Base-by-base conservation (phyloP, 2,888 invertebrate species). In the Trachelus troglodyta region DNA sequence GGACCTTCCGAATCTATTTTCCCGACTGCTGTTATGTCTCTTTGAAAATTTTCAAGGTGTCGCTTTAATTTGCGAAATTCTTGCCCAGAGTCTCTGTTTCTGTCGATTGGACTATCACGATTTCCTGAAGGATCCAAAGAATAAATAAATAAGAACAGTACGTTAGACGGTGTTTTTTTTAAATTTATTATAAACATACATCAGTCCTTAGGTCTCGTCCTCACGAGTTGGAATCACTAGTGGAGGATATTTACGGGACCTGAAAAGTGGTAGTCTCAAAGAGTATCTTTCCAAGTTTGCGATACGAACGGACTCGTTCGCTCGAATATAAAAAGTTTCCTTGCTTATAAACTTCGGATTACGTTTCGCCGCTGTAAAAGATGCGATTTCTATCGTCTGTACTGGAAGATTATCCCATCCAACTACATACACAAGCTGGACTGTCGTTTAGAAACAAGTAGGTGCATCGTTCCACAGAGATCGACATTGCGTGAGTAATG, bases 241-340 rank as follows among this genome's bases (percentile, higher is more conserved):
- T 23, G 9, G 2, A 56, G 23, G 56, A 56, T 23, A 56, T 56
- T 56, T 56, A 56, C 9, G 56, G 9, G 6, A 6, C 9, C 23
- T 23, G 2, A 56, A 56, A 56, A 56, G 56, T 56, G 9, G 56
- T 56, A 23, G 23, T 56, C 56, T 56, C 56, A 23, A 56, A 56
- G 56, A 56, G 56, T 56, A 56, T 23, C 56, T 23, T 23, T 56
- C 23, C 23, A 9, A 56, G 56, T 9, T 1, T 15, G 31, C 31
- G 31, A 71, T 31, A 71, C 34, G 56, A 56, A 71, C 30, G 31
- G 2, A 71, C 31, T 71, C 71, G 71, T 31, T 71, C 2, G 71
- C 12, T 12, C 71, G 71, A 71, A 71, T 34, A 71, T 71, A 71
- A 71, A 71, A 71, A 71, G 71, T 31, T 71, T 30, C 33, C 71